phyloP scores from a whole-genome alignment of 1,140 invertebrate species.

The Danaus plexippus region DNA sequence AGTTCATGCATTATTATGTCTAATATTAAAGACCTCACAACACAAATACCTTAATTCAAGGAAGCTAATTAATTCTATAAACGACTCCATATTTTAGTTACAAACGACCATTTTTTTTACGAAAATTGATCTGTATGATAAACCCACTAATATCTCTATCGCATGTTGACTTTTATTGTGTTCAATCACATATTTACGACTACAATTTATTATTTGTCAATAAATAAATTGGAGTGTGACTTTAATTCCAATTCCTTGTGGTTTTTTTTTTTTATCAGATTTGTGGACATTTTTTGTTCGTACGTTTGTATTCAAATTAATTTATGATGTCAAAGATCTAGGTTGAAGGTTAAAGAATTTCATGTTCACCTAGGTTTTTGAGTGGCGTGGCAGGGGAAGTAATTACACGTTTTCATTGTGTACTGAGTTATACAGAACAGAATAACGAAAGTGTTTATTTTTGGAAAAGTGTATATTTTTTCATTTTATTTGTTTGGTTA shows the following conservation, averaged over 20 bases:
- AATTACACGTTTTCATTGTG: too few relatives aligned
- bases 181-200: conserved; percentile 11
- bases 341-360: too few relatives aligned
- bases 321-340: too few relatives aligned
- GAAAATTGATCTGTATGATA: conserved; percentile 6
- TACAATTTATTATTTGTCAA: too few relatives aligned
- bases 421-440: too few relatives aligned
- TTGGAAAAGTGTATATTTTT: too few relatives aligned
- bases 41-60: background rate
- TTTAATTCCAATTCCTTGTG: conserved; percentile 2
- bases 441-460: too few relatives aligned
- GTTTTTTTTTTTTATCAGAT: background rate
- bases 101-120: conserved; percentile 8
- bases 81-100: conserved; percentile 9
- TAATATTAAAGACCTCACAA: conserved; percentile 3
- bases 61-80: background rate
- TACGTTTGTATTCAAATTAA: too few relatives aligned
- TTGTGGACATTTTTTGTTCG: background rate
- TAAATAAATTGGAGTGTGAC: background rate
- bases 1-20: conserved; percentile 5
- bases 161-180: conserved; percentile 13
- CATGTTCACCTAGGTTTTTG: too few relatives aligned
- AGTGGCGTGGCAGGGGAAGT: too few relatives aligned
- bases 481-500: too few relatives aligned
- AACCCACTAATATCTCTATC: conserved; percentile 13